Base-by-base conservation (phyloP, 2,888 invertebrate genomes). In the Xestia ashworthii region DNA sequence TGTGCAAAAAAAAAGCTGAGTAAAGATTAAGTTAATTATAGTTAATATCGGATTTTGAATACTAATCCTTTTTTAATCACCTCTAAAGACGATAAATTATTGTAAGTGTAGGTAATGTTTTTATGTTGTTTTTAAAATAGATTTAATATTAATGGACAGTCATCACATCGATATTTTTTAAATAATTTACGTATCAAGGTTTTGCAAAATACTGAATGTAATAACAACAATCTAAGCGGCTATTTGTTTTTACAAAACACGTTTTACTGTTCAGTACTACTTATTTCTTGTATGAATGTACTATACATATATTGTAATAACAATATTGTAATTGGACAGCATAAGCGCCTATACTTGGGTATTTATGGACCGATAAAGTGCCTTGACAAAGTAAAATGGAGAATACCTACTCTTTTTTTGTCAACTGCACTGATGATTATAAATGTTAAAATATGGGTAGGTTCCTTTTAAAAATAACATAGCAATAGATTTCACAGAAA, bases 141-240 rank as follows among this genome's bases (percentile, higher is more conserved):
- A 74, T 4, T 74, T n/a, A 38, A 32, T 60, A n/a, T n/a, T n/a
- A 50, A 14, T 44, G 32, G 48, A 71, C 55, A 66, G 66, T 71
- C 66, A 76, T 50, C 60, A 46, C 32, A 62, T 64, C n/a, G 16
- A 70, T 48, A 72, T 68, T 80, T 85, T 62, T 32, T 1, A 32
- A 75, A 80, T 76, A 64, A 72, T 55, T 71, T 32, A 71, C 62
- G 3, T 62, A 73, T 64, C 82, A 83, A 83, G 82, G 82, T 64
- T 83, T 85, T 67, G 32, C 69, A 70, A 81, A 71, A 73, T 85
- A 69, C 55, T 60, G 74, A 68, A 32, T 74, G 76, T 53, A 84
- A 82, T 75, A 82, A 83, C 85, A 73, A 83, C 82, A 67, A 81
- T 83, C 82, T 83, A 85, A 81, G 65, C 65, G 74, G 22, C 22